Conservation (phyloP, 2,113 vertebrate species). For the Calonectris borealis region DNA sequence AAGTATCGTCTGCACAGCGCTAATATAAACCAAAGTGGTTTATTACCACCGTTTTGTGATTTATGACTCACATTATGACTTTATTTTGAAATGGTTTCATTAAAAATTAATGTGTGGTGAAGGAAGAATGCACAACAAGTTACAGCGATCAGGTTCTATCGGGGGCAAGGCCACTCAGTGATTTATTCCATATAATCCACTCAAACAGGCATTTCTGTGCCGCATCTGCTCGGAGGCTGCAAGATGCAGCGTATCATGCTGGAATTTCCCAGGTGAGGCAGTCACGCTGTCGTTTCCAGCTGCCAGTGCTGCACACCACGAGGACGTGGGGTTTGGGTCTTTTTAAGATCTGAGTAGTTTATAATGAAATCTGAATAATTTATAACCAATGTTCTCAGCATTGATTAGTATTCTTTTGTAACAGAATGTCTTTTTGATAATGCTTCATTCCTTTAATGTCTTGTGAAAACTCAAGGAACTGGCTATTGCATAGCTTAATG, state of each 20-base stretch:
- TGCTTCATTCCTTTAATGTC: slow-evolving; percentile 57
- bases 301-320: neutral
- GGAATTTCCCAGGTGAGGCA: slow-evolving; percentile 52
- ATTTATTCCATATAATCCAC: slow-evolving; percentile 50
- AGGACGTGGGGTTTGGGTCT: slow-evolving; percentile 7
- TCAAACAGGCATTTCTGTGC: neutral
- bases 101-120: slow-evolving; percentile 80
- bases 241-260: neutral
- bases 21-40: slow-evolving; percentile 73
- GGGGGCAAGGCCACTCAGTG: neutral
- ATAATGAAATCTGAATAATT: slow-evolving; percentile 75
- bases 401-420: slow-evolving; percentile 71
- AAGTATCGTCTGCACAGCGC: slow-evolving; percentile 51
- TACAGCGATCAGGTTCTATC: slow-evolving; percentile 40
- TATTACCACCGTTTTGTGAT: slow-evolving; percentile 73
- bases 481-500: slow-evolving; percentile 46
- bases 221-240: neutral
- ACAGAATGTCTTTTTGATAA: slow-evolving; percentile 66
- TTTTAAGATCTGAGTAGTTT: slow-evolving; percentile 69
- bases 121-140: slow-evolving; percentile 60
- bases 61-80: slow-evolving; percentile 78
- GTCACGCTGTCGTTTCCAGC: neutral
- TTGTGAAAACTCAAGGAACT: slow-evolving; percentile 64
- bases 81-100: slow-evolving; percentile 78
- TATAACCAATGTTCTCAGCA: slow-evolving; percentile 68